phyloP scores from a whole-genome alignment of 2,113 vertebrate genomes.

The Cephalophus harveyi region DNA sequence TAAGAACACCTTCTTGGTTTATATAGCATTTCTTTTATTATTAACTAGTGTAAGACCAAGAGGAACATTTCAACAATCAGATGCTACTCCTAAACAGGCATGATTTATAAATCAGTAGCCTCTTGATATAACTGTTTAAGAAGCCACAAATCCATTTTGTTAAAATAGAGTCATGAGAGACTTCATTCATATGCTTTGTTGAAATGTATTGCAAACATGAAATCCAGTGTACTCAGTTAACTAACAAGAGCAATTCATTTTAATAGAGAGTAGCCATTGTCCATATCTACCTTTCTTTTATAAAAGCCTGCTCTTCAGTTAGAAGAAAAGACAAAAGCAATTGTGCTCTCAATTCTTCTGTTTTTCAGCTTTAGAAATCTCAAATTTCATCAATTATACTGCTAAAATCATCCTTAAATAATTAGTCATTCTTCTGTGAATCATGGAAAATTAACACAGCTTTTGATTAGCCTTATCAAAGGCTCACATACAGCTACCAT shows the following conservation, averaged over 20 bases:
- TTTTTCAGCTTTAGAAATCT: not conserved
- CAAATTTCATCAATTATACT: not conserved
- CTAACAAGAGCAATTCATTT: not conserved
- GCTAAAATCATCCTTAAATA: not conserved
- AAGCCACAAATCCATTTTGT: constrained; percentile 17
- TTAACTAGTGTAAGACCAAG: not conserved
- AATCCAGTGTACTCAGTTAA: not conserved
- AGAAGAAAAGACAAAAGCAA: not conserved
- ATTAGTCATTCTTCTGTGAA: not conserved
- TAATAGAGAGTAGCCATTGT: not conserved
- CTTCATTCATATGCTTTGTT: not conserved
- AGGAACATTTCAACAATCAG: not conserved
- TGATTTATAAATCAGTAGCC: not conserved
- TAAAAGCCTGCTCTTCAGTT: not conserved
- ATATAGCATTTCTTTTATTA: not conserved
- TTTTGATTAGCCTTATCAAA: constrained; percentile 3
- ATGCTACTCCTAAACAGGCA: not conserved
- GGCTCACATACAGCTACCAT: not conserved
- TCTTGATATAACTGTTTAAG: not conserved
- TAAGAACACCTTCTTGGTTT: not conserved
- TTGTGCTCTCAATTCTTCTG: not conserved
- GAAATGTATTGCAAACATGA: not conserved
- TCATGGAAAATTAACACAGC: not conserved
- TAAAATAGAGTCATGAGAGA: not conserved
- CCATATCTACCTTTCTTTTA: not conserved